Base-by-base conservation (phyloP, 2,113 vertebrate genomes). In the Microcebus tavaratra region DNA sequence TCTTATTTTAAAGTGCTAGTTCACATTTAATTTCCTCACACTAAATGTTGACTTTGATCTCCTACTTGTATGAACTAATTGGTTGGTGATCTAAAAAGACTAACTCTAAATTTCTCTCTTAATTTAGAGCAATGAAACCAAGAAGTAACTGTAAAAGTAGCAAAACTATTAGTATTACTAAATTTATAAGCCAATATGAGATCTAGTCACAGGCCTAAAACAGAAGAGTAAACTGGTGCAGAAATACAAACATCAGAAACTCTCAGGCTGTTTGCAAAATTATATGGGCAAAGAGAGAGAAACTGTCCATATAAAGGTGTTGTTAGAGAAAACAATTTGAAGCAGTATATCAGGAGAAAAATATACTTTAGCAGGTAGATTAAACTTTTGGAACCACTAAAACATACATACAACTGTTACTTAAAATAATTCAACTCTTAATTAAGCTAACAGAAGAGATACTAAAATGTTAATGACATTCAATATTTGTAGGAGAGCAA, bases 361-460 rank as follows among this genome's bases (percentile, higher is more conserved):
- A 50, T 42, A 25, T 39, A 72, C 48, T 90, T 92, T 83, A 92
- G 80, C 13, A 95, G n/a, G 17, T 85, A 61, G 61, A 96, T 95
- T 68, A 93, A 68, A 88, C 29, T 89, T 96, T 75, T 50, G 9
- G 18, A 90, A 88, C n/a, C 57, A 85, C 48, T 72, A 87, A 97
- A 94, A 93, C 70, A 95, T 87, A 93, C 70, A 95, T 87, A 96
- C 12, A 98, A 98, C 76, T 29, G 76, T 63, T 96, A 61, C 68
- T 98, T 93, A 97, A 97, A 80, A 85, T 75, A 97, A 91, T 80
- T 79, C 85, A 93, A 93, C 1, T 97, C 96, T 96, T 97, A 98
- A 96, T 97, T 97, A 98, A 97, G 75, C 34, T 79, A 55, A 75
- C 63, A 93, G 15, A 72, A 91, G 11, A 97, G 18, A 98, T 29